Conservation (phyloP, 2,113 vertebrate species). For the Trochalopteron elliotii region DNA sequence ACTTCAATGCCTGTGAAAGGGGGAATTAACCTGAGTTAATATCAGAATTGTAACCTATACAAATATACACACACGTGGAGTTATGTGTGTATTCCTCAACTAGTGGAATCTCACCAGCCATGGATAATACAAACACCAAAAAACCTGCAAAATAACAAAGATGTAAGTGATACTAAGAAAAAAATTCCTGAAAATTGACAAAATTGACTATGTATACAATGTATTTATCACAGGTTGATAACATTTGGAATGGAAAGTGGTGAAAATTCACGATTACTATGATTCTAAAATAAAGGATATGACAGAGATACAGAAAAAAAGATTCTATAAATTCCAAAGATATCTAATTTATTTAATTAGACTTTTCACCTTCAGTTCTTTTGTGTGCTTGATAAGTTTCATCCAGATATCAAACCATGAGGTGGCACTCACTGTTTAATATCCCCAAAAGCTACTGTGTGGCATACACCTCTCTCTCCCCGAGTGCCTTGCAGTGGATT, state of each 20-base stretch:
- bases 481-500: not conserved
- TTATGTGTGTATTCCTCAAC: not conserved
- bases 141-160: not conserved
- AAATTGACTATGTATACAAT: not conserved
- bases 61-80: rapidly evolving
- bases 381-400: not conserved
- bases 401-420: not conserved
- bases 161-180: not conserved
- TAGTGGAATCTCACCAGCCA: not conserved
- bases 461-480: not conserved
- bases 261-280: not conserved
- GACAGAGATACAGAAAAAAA: not conserved
- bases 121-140: not conserved
- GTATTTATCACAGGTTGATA: not conserved
- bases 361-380: not conserved
- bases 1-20: slow-evolving; percentile 85
- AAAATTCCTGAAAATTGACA: not conserved
- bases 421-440: not conserved
- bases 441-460: not conserved
- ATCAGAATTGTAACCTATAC: not conserved
- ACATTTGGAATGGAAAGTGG: not conserved
- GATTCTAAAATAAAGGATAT: not conserved
- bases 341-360: not conserved
- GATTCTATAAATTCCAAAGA: not conserved
- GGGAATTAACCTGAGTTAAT: not conserved